These are phyloP conservation scores for Rhyacophila evoluta DNA, from an alignment of 2,888 invertebrate genomes.

Conservation along the genomic window DNA sequence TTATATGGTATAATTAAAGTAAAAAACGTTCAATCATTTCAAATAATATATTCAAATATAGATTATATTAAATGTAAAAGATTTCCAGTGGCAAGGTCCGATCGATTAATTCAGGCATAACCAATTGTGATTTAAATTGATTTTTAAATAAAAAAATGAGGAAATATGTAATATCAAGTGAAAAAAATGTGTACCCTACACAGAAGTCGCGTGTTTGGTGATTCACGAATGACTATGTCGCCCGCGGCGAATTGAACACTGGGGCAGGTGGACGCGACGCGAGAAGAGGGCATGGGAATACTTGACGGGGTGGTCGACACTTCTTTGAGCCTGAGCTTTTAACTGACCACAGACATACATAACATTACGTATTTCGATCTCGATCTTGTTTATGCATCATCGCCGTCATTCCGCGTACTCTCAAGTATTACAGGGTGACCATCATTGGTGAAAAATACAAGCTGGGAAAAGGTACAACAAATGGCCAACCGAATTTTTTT, in stretches of 20 bases:
- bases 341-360: constrained; percentile 24
- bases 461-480: no score
- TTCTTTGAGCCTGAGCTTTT: neutral
- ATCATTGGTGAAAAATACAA: no score
- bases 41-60: no score
- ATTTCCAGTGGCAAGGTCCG: no score
- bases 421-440: neutral
- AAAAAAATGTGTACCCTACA: neutral
- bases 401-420: constrained; percentile 35
- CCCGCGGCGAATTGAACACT: neutral
- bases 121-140: no score
- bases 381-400: constrained; percentile 31
- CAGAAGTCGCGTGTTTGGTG: neutral
- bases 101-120: no score
- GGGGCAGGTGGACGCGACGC: neutral
- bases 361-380: constrained; percentile 22
- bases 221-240: constrained; percentile 22
- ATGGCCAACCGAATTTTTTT: no score
- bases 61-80: no score
- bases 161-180: neutral
- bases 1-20: no score
- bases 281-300: constrained; percentile 11
- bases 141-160: no score
- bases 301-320: constrained; percentile 14
- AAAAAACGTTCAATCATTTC: no score